Base-by-base conservation (phyloP, 2,113 vertebrate species). In the Psophia crepitans region DNA sequence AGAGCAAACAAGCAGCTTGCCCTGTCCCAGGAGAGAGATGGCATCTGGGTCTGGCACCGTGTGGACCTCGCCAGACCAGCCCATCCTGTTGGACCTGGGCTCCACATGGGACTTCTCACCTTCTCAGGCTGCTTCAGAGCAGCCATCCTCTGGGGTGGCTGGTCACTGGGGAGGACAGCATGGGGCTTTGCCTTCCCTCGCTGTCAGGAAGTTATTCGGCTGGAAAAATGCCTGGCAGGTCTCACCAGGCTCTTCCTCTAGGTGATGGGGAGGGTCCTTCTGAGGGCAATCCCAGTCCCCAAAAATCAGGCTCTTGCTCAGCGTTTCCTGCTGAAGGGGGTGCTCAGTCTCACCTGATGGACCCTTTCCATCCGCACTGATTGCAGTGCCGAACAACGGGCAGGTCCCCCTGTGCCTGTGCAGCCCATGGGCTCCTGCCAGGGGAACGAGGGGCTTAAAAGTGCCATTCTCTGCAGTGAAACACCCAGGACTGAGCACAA, bases 341-440 rank as follows among this genome's bases (percentile, higher is more conserved):
- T 33, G 51, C 56, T 71, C 2, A 1, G 12, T n/a, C 23, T 39
- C n/a, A 54, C 44, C 58, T 19, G 5, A 15, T 11, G 49, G 56
- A 68, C 21, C 22, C 61, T 9, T 12, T 43, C 48, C 18, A 6
- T 18, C 60, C 12, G 19, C 6, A 4, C 44, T 3, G 2, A 9
- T n/a, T 8, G 39, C 37, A 0, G 8, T 24, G 48, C 27, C 74
- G 39, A 32, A 11, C 0, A 5, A 60, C 2, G 17, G 57, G 48
- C 70, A 65, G 53, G 57, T 12, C 43, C 12, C 53, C 41, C 17
- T 0, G 1, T 39, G 53, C 56, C 64, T 37, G 9, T 12, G 73
- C 4, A 3, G n/a, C 18, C 51, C 35, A 27, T 10, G 10, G 11
- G 26, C 12, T 43, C 37, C 35, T 44, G 30, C 41, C 6, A 22